Evolutionary conservation across 2,888 invertebrate species (phyloP).

Genomic region (Ormyrus thymus): DNA sequence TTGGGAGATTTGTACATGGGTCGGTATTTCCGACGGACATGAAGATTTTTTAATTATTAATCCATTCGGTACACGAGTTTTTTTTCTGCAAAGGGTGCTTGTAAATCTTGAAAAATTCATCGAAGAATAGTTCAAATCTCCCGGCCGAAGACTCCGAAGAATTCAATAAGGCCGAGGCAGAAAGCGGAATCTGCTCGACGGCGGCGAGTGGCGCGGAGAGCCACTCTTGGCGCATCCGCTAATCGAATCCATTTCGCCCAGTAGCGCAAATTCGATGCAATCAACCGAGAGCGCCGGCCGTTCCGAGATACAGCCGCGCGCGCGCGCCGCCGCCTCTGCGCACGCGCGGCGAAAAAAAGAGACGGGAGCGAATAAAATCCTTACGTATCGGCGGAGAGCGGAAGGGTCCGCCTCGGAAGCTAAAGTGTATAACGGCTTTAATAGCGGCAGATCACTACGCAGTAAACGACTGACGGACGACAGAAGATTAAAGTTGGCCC

Average conservation of each 20-base stretch:
- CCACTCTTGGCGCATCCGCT: slow-evolving; percentile 40
- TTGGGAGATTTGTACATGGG: not conserved
- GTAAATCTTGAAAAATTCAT: too few species aligned
- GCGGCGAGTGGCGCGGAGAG: not conserved
- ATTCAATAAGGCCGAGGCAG: too few species aligned
- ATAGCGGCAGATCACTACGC: slow-evolving; percentile 73
- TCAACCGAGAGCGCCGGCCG: slow-evolving; percentile 35
- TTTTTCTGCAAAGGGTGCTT: too few species aligned
- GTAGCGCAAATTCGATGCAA: slow-evolving; percentile 49
- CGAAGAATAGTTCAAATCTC: too few species aligned
- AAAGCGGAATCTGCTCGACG: slow-evolving; percentile 31
- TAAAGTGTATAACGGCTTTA: slow-evolving; percentile 71
- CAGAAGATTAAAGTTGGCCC: slow-evolving; percentile 73
- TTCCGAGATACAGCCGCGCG: slow-evolving; percentile 1
- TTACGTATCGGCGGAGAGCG: slow-evolving; percentile 52
- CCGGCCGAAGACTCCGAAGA: too few species aligned
- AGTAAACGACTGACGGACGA: slow-evolving; percentile 74
- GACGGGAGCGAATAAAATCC: slow-evolving; percentile 3
- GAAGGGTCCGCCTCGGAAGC: slow-evolving; percentile 61
- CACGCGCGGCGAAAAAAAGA: slow-evolving; percentile 2
- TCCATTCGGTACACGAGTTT: too few species aligned
- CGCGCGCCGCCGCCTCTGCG: too few species aligned
- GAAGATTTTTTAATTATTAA: not conserved
- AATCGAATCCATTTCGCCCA: slow-evolving; percentile 51
- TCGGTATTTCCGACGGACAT: not conserved